phyloP scores from a whole-genome alignment of 2,113 vertebrate species.

The Halcyon senegalensis region DNA sequence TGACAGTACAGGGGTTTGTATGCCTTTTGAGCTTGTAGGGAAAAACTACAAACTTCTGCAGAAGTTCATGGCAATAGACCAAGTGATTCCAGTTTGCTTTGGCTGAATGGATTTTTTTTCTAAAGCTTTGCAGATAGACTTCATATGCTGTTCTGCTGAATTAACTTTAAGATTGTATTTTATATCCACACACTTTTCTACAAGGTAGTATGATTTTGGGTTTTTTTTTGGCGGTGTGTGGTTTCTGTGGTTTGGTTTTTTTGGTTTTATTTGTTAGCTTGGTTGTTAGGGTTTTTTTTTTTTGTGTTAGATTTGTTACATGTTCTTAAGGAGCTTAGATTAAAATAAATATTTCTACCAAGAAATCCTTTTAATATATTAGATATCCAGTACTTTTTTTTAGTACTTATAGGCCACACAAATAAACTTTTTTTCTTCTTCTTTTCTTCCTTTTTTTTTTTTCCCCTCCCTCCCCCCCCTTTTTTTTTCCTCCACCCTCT shows the following conservation, averaged over 20 bases:
- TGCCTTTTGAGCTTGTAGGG: not conserved
- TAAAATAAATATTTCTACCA: not conserved
- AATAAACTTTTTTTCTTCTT: not conserved
- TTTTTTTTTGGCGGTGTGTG: not conserved
- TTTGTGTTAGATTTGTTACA: not conserved
- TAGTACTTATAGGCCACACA: not conserved
- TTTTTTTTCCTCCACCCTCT: not conserved
- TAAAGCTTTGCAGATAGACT: not conserved
- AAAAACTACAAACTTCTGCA: not conserved
- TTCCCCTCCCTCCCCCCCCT: too few species aligned
- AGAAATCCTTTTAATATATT: not conserved
- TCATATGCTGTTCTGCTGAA: not conserved
- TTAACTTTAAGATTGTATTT: not conserved
- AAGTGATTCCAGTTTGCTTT: not conserved
- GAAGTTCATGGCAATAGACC: not conserved
- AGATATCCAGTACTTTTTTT: not conserved
- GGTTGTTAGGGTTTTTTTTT: not conserved
- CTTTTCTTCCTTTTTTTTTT: not conserved
- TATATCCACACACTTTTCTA: not conserved
- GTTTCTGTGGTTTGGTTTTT: not conserved
- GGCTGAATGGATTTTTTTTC: not conserved
- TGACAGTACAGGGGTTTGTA: not conserved
- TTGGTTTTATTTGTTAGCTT: not conserved
- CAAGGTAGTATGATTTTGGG: not conserved
- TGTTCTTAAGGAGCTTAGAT: not conserved